Evolutionary conservation across 2,888 invertebrate species (phyloP).

Genomic region (Exephanes ischioxanthus): DNA sequence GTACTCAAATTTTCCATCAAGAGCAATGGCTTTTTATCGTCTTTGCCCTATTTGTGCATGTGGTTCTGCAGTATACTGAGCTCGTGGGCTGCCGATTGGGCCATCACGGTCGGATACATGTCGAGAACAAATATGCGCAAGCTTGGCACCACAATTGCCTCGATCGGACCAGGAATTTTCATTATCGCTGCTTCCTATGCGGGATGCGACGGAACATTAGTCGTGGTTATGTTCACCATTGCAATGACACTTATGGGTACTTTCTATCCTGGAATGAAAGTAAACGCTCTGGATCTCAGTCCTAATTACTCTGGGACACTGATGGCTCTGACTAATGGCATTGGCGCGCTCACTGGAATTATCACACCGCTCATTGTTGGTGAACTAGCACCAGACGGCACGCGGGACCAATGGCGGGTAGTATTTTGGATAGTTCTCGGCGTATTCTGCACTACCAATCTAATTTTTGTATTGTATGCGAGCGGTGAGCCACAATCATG

Average conservation of each 20-base stretch:
- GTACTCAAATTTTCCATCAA: conserved; percentile 84
- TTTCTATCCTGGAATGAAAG: conserved; percentile 86
- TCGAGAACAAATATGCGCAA: conserved; percentile 85
- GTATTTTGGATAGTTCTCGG: conserved; percentile 93
- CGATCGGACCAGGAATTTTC: conserved; percentile 85
- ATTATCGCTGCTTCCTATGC: conserved; percentile 85
- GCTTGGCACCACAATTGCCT: conserved; percentile 85
- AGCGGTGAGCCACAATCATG: conserved; percentile 92
- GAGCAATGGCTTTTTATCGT: conserved; percentile 84
- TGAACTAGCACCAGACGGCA: conserved; percentile 85
- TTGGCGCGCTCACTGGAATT: conserved; percentile 90
- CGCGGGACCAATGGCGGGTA: conserved; percentile 88
- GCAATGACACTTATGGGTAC: conserved; percentile 86
- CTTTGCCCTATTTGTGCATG: conserved; percentile 85
- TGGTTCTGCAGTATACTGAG: conserved; percentile 83
- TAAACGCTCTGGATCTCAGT: conserved; percentile 85
- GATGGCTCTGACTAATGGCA: conserved; percentile 87
- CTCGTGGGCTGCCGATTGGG: conserved; percentile 84
- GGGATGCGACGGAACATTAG: conserved; percentile 83
- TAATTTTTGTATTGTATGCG: conserved; percentile 90
- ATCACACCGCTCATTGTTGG: conserved; percentile 90
- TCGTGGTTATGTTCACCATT: conserved; percentile 84
- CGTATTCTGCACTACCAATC: conserved; percentile 89
- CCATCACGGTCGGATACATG: conserved; percentile 80
- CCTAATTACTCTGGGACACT: conserved; percentile 85